Conservation (phyloP, 1,140 invertebrate species). For the Mylabris phalerata region DNA sequence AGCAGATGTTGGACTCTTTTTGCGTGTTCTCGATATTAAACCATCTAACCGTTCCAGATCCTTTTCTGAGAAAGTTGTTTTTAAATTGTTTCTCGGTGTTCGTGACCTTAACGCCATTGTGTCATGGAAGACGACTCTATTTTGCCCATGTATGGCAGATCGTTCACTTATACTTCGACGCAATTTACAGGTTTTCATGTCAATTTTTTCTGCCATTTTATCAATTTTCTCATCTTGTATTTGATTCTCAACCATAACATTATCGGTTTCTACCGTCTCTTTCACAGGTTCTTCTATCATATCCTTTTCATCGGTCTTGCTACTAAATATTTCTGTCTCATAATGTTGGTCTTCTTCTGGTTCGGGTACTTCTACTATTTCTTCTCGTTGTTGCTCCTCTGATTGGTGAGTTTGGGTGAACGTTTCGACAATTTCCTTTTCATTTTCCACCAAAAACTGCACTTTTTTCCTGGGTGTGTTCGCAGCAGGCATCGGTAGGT, state of each 20-base stretch:
- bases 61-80: constrained; percentile 33
- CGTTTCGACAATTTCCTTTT: constrained; percentile 2
- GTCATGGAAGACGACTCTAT: constrained; percentile 53
- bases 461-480: constrained; percentile 41
- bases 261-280: neutral
- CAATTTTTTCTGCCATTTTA: neutral
- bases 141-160: constrained; percentile 33
- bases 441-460: constrained; percentile 39
- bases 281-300: neutral
- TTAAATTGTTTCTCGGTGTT: constrained; percentile 50
- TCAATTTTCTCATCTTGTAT: neutral
- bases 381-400: no score
- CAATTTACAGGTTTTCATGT: constrained; percentile 23
- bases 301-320: no score
- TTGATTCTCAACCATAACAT: no score
- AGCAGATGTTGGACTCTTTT: constrained; percentile 25
- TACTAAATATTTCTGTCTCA: no score
- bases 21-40: constrained; percentile 40
- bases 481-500: constrained; percentile 53
- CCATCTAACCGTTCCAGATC: constrained; percentile 47
- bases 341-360: no score
- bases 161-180: constrained; percentile 50
- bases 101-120: constrained; percentile 71
- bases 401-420: no score
- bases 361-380: no score